These are phyloP conservation scores for Apogon talboti DNA, from an alignment of 2,797 vertebrate genomes.

Conservation along the genomic window DNA sequence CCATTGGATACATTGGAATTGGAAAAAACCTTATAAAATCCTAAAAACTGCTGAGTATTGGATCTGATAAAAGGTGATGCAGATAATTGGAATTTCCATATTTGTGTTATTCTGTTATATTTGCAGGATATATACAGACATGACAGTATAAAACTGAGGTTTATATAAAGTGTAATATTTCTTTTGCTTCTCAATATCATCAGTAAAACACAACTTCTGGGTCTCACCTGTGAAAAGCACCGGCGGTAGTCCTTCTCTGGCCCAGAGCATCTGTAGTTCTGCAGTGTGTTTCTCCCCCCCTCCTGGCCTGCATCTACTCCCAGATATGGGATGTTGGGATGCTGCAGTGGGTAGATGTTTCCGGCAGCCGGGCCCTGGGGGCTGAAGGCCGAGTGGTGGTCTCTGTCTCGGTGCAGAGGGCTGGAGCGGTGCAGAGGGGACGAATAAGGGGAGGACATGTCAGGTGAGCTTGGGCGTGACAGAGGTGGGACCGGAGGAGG, in stretches of 20 bases:
- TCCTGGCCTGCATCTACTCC: slow-evolving; percentile 37
- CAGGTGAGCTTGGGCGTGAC: slow-evolving; percentile 54
- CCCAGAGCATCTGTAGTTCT: slow-evolving; percentile 74
- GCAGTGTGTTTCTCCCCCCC: slow-evolving; percentile 43
- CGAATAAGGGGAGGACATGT: slow-evolving; percentile 47
- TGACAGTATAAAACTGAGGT: slow-evolving; percentile 5
- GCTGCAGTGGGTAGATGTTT: slow-evolving; percentile 69
- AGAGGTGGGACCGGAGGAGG: slow-evolving; percentile 63
- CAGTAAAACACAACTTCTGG: background rate
- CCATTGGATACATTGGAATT: too few species aligned
- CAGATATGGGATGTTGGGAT: slow-evolving; percentile 35
- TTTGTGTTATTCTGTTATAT: too few species aligned
- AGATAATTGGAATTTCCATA: too few species aligned
- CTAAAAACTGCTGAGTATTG: too few species aligned
- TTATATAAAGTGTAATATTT: background rate
- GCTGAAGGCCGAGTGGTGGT: slow-evolving; percentile 40
- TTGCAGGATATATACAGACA: slow-evolving; percentile 4
- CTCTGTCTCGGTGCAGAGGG: slow-evolving; percentile 59
- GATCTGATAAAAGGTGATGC: too few species aligned
- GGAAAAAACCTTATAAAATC: too few species aligned
- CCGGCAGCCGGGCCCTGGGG: slow-evolving; percentile 35
- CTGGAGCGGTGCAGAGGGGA: slow-evolving; percentile 58
- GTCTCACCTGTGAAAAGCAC: slow-evolving; percentile 81
- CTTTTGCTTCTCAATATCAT: background rate
- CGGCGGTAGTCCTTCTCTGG: slow-evolving; percentile 76